Percentiles rank a stretch among this genome's conserved stretches.
phyloP scores from a whole-genome alignment of 1,140 invertebrate genomes.

The Leptestheria dahalacensis region DNA sequence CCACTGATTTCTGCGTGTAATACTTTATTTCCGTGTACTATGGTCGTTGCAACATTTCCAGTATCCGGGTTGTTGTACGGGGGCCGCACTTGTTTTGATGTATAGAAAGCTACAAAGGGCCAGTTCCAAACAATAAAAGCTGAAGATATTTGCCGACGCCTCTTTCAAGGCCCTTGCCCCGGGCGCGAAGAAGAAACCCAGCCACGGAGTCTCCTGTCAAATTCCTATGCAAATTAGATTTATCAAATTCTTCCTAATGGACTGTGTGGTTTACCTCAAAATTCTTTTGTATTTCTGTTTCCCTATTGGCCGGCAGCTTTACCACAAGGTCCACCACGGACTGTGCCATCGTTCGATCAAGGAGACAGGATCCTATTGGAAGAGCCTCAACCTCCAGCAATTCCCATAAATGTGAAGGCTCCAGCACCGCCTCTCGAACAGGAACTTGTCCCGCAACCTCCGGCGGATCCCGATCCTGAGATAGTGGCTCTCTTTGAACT shows the following conservation, averaged over 20 bases:
- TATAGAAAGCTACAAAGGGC: not conserved
- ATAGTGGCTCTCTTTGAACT: slow-evolving; percentile 3
- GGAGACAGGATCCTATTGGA: no score
- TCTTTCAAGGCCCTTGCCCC: not conserved
- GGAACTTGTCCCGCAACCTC: slow-evolving; percentile 2
- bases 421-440: slow-evolving; percentile 7
- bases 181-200: not conserved
- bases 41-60: no score
- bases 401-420: slow-evolving; percentile 2
- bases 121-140: not conserved
- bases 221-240: not conserved
- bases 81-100: not conserved
- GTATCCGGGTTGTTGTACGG: not conserved
- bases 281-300: no score
- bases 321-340: slow-evolving; percentile 7
- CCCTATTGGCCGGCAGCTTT: no score
- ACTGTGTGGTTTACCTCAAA: not conserved
- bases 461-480: slow-evolving; percentile 10
- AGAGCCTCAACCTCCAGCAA: slow-evolving; percentile 9
- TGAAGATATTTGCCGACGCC: not conserved
- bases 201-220: not conserved
- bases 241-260: not conserved
- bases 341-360: not conserved
- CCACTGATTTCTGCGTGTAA: no score
- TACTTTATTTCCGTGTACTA: no score